These are phyloP conservation scores for Egretta garzetta DNA, from an alignment of 2,113 vertebrate genomes.

Conservation along the genomic window DNA sequence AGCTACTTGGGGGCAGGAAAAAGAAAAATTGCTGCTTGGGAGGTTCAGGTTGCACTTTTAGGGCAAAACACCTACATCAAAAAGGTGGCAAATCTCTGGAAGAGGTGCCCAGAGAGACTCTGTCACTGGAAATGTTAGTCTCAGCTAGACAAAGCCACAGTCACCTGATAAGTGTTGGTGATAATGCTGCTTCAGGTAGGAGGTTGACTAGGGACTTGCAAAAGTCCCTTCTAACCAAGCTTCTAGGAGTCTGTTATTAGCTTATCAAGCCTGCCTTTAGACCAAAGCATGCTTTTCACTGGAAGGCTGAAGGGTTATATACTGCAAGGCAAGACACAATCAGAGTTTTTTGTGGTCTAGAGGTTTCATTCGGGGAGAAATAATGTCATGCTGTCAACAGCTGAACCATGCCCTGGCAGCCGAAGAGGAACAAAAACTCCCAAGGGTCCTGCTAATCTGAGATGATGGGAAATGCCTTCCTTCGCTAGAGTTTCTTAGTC, in stretches of 20 bases:
- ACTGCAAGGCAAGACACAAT: neutral
- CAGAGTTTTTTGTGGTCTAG: neutral
- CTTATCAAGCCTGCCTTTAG: neutral
- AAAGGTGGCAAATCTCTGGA: neutral
- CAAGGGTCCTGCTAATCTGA: neutral
- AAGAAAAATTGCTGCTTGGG: neutral
- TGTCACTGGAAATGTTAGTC: neutral
- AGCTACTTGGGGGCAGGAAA: neutral
- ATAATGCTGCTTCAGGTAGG: neutral
- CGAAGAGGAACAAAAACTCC: neutral
- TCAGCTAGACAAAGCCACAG: neutral
- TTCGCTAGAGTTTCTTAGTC: neutral
- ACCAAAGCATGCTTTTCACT: neutral
- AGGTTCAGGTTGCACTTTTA: neutral
- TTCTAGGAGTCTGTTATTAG: neutral
- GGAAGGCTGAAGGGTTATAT: neutral
- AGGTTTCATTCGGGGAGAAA: neutral
- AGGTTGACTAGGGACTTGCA: neutral
- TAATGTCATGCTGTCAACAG: neutral
- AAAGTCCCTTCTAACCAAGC: neutral
- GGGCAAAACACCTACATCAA: neutral
- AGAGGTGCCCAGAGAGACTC: neutral
- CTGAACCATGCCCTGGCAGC: neutral
- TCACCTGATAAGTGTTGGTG: neutral
- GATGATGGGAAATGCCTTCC: neutral